phyloP scores from a whole-genome alignment of 2,797 vertebrate species.

The Chelon labrosus region DNA sequence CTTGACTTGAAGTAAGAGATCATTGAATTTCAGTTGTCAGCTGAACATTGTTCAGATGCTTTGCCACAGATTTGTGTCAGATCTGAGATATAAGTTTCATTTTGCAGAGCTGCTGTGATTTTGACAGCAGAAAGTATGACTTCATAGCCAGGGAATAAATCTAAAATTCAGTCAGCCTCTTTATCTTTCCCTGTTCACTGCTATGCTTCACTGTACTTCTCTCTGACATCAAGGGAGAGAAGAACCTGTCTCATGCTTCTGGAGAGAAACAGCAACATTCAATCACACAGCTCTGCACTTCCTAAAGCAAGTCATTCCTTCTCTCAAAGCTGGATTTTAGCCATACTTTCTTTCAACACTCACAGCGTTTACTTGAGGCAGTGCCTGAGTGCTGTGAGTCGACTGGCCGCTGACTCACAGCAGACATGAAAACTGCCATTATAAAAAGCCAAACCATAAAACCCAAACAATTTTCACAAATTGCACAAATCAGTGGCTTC shows the following conservation, averaged over 20 bases:
- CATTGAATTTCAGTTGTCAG: not conserved
- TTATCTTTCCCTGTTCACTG: constrained; percentile 29
- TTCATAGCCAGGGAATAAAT: constrained; percentile 50
- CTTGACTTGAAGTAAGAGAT: not conserved
- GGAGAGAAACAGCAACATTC: constrained; percentile 28
- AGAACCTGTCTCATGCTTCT: constrained; percentile 30
- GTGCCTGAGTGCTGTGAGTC: constrained; percentile 20
- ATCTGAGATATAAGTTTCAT: constrained; percentile 23
- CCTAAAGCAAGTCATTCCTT: constrained; percentile 32
- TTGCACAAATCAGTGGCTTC: constrained; percentile 69
- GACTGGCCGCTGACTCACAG: constrained; percentile 2
- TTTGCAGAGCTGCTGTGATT: constrained; percentile 25
- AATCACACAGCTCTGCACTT: constrained; percentile 15
- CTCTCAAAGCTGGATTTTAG: constrained; percentile 29
- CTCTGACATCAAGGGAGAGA: constrained; percentile 29
- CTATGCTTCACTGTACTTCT: constrained; percentile 31
- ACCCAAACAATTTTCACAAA: constrained; percentile 65
- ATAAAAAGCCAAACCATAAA: constrained; percentile 44
- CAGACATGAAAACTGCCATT: constrained; percentile 39
- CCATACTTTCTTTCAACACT: constrained; percentile 13
- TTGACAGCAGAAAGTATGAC: constrained; percentile 49
- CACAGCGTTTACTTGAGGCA: constrained; percentile 5
- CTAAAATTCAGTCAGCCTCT: constrained; percentile 37
- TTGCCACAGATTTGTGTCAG: constrained; percentile 11
- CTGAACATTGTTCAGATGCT: not conserved